Percentiles rank a stretch among this genome's conserved stretches.
Conservation (phyloP, 2,888 invertebrate genomes). For the Eilema depressum region DNA sequence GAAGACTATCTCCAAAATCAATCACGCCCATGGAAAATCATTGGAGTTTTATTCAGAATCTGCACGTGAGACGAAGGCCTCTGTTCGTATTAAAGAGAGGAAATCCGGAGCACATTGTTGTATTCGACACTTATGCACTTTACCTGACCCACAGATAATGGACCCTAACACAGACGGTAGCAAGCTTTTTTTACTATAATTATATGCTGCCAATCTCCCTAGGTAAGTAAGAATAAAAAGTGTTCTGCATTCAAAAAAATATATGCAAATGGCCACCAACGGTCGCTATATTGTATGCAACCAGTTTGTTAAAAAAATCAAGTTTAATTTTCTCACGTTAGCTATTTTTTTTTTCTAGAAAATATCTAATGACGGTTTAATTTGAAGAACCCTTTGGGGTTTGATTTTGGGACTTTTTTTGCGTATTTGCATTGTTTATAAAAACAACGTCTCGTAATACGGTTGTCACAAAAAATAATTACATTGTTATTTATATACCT, state of each 20-base stretch:
- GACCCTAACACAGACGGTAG: constrained; percentile 67
- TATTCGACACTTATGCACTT: constrained; percentile 79
- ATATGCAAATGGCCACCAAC: constrained; percentile 82
- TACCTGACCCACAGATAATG: constrained; percentile 84
- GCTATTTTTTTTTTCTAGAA: constrained; percentile 70
- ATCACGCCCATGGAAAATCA: constrained; percentile 85
- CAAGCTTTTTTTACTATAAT: constrained; percentile 76
- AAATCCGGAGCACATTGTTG: constrained; percentile 85
- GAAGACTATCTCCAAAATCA: constrained; percentile 82
- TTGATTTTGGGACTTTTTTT: constrained; percentile 77
- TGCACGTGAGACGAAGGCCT: constrained; percentile 85
- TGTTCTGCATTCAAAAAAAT: constrained; percentile 62
- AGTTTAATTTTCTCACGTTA: constrained; percentile 86
- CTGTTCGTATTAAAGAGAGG: constrained; percentile 84
- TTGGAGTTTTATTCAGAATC: constrained; percentile 76
- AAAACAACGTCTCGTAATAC: constrained; percentile 85
- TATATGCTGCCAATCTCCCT: constrained; percentile 71
- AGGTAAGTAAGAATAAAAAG: constrained; percentile 50
- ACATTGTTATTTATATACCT: constrained; percentile 78
- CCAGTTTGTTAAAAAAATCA: constrained; percentile 67
- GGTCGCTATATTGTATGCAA: constrained; percentile 66
- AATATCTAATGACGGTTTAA: constrained; percentile 85
- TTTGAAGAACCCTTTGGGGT: constrained; percentile 87
- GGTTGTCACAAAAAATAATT: constrained; percentile 85
- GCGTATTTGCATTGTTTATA: constrained; percentile 72